Evolutionary conservation across 2,797 vertebrate species (phyloP), one percentile per base, ranked within the genome.

Genomic region (Malacoctenus gilli): DNA sequence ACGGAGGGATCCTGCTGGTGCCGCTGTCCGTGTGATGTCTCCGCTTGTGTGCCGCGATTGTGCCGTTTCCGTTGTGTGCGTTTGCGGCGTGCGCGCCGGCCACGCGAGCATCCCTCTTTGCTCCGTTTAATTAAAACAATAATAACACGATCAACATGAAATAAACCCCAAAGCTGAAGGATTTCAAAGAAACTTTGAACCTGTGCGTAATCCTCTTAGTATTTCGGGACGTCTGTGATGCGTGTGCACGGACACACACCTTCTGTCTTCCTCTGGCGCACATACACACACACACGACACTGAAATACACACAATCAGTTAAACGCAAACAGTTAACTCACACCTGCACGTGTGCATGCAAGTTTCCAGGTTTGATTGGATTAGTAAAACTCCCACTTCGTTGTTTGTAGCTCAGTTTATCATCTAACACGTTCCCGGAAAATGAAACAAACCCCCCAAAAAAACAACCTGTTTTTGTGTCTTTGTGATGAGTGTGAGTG

Each of bases 161-260:
- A 88, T 86, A 76, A 82, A 88, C 86, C 86, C 82, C 78, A 87
- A 91, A 87, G 85, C 86, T 79, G 81, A 84, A 89, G 85, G 85
- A 92, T 92, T 92, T 92, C 89, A 91, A 90, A 91, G 86, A 90
- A 91, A 90, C 87, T 88, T 91, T 90, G 88, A 92, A 91, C 89
- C 73, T 89, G 84, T 82, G 69, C 53, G 53, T 92, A 92, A 93
- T 92, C 91, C 88, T 89, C 88, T 92, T 90, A 91, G 66, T 62
- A 41, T 80, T 79, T 75, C 74, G 60, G 79, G 68, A 68, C 30
- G 68, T 65, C 80, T 87, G 73, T 72, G 85, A 77, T 75, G 72
- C 46, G 38, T 48, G 22, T 25, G 11, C 60, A 32, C 20, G 11
- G 13, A 18, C 54, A 49, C 10, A 11, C 6, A 3, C 21, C 47